These are phyloP conservation scores for Pachydiplax longipennis DNA, from an alignment of 2,888 invertebrate species.

Conservation along the genomic window DNA sequence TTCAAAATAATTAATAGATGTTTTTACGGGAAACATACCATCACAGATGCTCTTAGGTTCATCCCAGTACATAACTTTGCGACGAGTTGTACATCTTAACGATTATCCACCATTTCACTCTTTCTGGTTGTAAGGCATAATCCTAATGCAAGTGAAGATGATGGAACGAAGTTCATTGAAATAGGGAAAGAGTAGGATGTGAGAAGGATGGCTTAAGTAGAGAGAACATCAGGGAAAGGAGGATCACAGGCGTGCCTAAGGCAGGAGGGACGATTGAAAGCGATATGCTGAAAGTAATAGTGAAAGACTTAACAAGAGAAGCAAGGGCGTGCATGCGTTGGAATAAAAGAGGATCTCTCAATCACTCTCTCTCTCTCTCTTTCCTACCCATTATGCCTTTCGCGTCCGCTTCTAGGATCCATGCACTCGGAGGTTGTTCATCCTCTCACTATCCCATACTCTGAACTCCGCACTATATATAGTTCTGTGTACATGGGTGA, in stretches of 20 bases:
- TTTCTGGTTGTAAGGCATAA: no score
- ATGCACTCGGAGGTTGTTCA: constrained; percentile 20
- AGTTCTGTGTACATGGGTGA: constrained; percentile 17
- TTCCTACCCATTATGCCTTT: not conserved
- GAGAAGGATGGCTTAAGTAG: not conserved
- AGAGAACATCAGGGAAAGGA: not conserved
- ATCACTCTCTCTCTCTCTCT: not conserved
- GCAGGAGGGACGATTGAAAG: not conserved
- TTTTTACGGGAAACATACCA: no score
- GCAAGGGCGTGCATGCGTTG: not conserved
- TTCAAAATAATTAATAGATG: no score
- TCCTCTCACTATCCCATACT: not conserved
- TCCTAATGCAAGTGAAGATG: no score
- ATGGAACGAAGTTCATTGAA: not conserved
- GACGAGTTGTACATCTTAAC: no score
- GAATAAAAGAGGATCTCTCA: not conserved
- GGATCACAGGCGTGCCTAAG: not conserved
- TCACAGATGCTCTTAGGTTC: no score
- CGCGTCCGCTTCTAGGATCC: constrained; percentile 13
- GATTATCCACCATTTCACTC: no score
- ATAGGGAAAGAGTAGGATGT: not conserved
- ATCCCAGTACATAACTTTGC: no score
- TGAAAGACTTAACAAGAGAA: not conserved
- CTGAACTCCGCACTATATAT: constrained; percentile 13
- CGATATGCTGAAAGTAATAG: not conserved